Evolutionary conservation across 2,888 invertebrate species (phyloP).

Genomic region (Ernsta delagoae): DNA sequence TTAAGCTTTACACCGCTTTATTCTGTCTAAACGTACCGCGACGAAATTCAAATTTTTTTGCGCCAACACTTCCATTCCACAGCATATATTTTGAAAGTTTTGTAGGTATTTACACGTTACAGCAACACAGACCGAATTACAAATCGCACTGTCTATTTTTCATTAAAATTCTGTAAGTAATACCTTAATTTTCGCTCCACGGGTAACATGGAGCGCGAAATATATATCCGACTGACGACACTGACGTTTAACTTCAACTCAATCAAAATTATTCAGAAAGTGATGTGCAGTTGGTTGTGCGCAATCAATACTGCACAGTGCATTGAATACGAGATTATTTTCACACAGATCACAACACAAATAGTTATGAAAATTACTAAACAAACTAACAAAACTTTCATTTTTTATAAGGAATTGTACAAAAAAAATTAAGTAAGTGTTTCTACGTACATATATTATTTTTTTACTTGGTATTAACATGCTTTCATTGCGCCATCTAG

Average conservation of each 20-base stretch:
- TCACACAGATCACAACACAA: no score
- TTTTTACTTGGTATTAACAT: no score
- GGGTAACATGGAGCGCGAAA: neutral
- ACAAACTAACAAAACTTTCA: no score
- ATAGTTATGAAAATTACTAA: no score
- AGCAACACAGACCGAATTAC: no score
- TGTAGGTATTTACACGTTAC: no score
- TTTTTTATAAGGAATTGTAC: no score
- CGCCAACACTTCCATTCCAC: neutral
- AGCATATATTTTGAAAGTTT: no score
- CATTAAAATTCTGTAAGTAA: neutral
- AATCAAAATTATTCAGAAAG: neutral
- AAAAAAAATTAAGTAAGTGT: no score
- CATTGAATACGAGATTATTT: no score
- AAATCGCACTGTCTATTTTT: neutral
- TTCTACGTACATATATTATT: no score
- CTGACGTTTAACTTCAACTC: neutral
- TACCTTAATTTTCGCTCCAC: neutral
- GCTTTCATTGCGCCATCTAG: no score
- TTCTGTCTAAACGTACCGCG: neutral
- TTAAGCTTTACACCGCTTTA: neutral
- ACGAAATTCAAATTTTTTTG: neutral
- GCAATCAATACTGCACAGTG: conserved; percentile 7
- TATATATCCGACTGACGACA: neutral
- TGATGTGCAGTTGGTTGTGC: conserved; percentile 5